Evolutionary conservation across 1,140 invertebrate genomes (phyloP), one percentile per base, ranked within the genome.

Genomic region (Zelostemma sp.): DNA sequence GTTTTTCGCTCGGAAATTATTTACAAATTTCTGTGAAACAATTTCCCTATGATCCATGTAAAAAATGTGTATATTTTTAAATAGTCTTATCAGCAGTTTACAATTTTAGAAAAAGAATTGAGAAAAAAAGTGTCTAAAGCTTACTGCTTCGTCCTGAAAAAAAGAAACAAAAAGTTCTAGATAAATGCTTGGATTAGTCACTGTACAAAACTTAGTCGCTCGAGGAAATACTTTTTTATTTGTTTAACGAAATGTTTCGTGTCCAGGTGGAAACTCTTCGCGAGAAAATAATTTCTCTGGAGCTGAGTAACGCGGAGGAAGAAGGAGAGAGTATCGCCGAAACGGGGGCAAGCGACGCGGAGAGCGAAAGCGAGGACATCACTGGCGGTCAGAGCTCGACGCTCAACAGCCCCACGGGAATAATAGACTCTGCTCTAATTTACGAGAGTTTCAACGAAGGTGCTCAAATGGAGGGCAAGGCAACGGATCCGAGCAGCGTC

Each of bases 241-340:
- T 63, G 25, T n/a, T n/a, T n/a, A 14, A 14, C 16, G 12, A 1
- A 6, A 35, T 38, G 3, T 35, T 50, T 50, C n/a, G 40, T 66
- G 17, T 28, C 9, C 81, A 95, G 93, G 93, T 95, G 75, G 93
- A 95, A 87, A 95, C 93, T 41, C 90, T 93, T 48, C 90, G 93
- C 83, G 93, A 95, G 84, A 94, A 94, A 85, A 95, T 95, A 71
- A 93, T 95, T 79, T 94, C 93, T 40, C 83, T 95, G 79, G 93
- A 95, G 80, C 80, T 95, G 75, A 92, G 91, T 45, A 90, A 89
- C 68, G 88, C 89, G 6, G 89, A 90, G 57, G 88, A 88, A n/a
- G 87, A 88, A 40, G 78, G 85, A 11, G 84, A 86, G 41, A 86
- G 85, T 31, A 72, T 88, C 8, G 84, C 80, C 5, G 83, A 80